These are phyloP conservation scores for Campaea margaritaria DNA, from an alignment of 2,888 invertebrate species.

Conservation along the genomic window DNA sequence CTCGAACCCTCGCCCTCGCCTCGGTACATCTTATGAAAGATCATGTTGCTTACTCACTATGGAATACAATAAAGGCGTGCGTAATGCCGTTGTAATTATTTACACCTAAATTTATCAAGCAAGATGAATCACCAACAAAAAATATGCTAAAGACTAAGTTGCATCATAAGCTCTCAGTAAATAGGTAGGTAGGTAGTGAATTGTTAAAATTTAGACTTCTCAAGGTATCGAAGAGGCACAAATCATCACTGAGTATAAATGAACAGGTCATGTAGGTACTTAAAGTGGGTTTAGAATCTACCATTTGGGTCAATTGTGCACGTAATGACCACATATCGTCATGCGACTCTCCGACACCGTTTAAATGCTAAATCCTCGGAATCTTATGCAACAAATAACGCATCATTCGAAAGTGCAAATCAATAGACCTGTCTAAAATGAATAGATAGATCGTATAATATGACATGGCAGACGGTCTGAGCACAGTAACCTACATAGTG, in stretches of 20 bases:
- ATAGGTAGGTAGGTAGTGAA: slow-evolving; percentile 24
- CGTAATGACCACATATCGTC: slow-evolving; percentile 58
- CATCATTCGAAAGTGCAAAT: slow-evolving; percentile 59
- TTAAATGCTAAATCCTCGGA: slow-evolving; percentile 64
- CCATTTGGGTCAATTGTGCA: slow-evolving; percentile 56
- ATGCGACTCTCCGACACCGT: slow-evolving; percentile 54
- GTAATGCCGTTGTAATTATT: slow-evolving; percentile 31
- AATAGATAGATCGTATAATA: slow-evolving; percentile 17
- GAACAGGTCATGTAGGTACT: neutral
- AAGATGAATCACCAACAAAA: slow-evolving; percentile 32
- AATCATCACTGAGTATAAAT: slow-evolving; percentile 2
- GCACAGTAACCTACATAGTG: slow-evolving; percentile 5
- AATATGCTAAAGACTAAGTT: slow-evolving; percentile 23
- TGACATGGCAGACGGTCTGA: slow-evolving; percentile 2
- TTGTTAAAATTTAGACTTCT: slow-evolving; percentile 14
- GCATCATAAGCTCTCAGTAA: slow-evolving; percentile 25
- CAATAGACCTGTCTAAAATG: slow-evolving; percentile 34
- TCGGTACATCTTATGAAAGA: slow-evolving; percentile 49
- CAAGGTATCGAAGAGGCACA: slow-evolving; percentile 22
- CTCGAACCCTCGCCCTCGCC: slow-evolving; percentile 27
- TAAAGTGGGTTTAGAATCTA: slow-evolving; percentile 44
- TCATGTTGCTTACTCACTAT: slow-evolving; percentile 37
- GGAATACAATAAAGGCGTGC: slow-evolving; percentile 27
- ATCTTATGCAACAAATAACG: slow-evolving; percentile 57
- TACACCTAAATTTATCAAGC: slow-evolving; percentile 28